A percentile compares a stretch with the other conserved stretches of the same genome.
Conservation (phyloP, 2,113 vertebrate species). For the Poeciliopsis occidentalis region DNA sequence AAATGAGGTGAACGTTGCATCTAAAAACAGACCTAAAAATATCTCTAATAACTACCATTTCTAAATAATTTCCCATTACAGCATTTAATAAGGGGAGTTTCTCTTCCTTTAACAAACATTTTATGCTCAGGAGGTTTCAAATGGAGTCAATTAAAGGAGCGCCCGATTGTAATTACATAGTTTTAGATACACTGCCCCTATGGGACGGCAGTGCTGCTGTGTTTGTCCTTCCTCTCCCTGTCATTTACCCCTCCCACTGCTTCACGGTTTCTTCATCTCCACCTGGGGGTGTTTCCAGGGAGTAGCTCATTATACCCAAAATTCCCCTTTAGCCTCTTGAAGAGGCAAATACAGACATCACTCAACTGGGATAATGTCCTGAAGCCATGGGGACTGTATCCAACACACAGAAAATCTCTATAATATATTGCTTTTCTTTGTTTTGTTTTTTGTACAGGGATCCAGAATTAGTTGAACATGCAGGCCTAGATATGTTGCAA, state of each 20-base stretch:
- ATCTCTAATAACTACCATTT: slow-evolving; percentile 1
- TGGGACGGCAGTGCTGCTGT: slow-evolving; percentile 50
- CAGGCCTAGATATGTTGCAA: no score
- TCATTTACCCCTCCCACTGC: slow-evolving; percentile 57
- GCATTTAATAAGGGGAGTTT: slow-evolving; percentile 12
- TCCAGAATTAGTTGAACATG: no score
- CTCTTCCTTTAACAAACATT: slow-evolving; percentile 8
- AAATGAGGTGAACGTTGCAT: neutral
- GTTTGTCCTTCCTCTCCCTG: slow-evolving; percentile 65
- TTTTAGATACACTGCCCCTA: slow-evolving; percentile 51
- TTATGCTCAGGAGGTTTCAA: slow-evolving; percentile 44
- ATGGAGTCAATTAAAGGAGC: slow-evolving; percentile 70
- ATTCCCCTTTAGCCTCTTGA: slow-evolving; percentile 12
- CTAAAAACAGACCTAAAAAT: neutral
- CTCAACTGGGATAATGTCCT: slow-evolving; percentile 6
- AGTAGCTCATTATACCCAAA: slow-evolving; percentile 48
- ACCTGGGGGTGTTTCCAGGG: slow-evolving; percentile 43
- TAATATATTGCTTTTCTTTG: neutral
- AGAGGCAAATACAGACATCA: slow-evolving; percentile 7
- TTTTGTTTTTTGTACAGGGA: no score
- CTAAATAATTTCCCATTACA: slow-evolving; percentile 38
- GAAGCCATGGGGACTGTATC: neutral
- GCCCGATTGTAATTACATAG: slow-evolving; percentile 68
- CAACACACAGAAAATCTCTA: neutral
- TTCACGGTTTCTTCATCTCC: slow-evolving; percentile 38